Conservation (phyloP, 2,888 invertebrate genomes). For the Salpingus planirostris region DNA sequence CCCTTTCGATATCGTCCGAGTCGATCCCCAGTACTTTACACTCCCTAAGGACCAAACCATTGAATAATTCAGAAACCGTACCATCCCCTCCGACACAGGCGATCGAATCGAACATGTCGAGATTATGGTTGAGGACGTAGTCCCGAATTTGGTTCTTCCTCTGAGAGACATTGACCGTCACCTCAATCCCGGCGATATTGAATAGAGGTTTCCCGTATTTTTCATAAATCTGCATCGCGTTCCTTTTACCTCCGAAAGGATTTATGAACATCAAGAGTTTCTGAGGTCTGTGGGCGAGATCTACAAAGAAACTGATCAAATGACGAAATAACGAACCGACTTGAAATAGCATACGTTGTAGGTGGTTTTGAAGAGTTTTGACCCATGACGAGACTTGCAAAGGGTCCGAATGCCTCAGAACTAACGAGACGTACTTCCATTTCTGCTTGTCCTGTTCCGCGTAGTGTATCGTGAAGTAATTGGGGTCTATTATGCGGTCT, state of each 20-base stretch:
- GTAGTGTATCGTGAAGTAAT: slow-evolving; percentile 54
- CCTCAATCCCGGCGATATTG: slow-evolving; percentile 55
- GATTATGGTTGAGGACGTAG: slow-evolving; percentile 48
- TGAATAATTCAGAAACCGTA: slow-evolving; percentile 72
- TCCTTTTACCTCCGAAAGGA: slow-evolving; percentile 72
- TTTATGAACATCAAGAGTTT: slow-evolving; percentile 72
- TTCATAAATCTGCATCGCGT: slow-evolving; percentile 63
- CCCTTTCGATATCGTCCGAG: slow-evolving; percentile 45
- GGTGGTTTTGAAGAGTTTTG: slow-evolving; percentile 47
- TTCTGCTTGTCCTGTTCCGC: slow-evolving; percentile 48
- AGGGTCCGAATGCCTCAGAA: slow-evolving; percentile 51
- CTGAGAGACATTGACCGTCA: slow-evolving; percentile 60
- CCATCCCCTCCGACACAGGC: slow-evolving; percentile 84
- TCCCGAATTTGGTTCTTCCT: slow-evolving; percentile 71
- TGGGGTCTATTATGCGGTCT: slow-evolving; percentile 33
- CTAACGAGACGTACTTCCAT: slow-evolving; percentile 50
- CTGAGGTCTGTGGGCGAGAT: slow-evolving; percentile 52
- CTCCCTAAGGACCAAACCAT: slow-evolving; percentile 57
- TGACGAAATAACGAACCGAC: slow-evolving; percentile 1
- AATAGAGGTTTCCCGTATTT: slow-evolving; percentile 61
- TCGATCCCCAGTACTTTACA: slow-evolving; percentile 47
- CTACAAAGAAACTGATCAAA: slow-evolving; percentile 40
- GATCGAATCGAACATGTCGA: slow-evolving; percentile 57
- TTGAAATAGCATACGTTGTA: slow-evolving; percentile 40
- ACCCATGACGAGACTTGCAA: slow-evolving; percentile 56